A percentile compares a stretch with the other conserved stretches of the same genome.
Evolutionary conservation across 2,797 vertebrate genomes (phyloP).

Genomic region (Bothrops alternatus): DNA sequence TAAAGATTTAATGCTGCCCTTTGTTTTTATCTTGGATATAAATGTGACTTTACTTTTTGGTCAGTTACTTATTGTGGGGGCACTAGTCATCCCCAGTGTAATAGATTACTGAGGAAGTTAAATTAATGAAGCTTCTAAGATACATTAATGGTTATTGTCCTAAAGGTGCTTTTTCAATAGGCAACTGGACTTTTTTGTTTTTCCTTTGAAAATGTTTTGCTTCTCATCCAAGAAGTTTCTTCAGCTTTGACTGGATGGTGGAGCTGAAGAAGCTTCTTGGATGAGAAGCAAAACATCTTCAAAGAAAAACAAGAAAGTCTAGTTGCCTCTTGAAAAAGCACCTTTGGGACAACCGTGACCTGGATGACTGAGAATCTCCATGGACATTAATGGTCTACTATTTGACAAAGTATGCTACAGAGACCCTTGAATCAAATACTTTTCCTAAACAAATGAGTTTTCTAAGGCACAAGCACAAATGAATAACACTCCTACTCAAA

Average conservation of each 20-base stretch:
- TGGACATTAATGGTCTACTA: neutral
- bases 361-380: no score
- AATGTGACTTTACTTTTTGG: neutral
- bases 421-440: neutral
- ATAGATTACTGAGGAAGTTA: neutral
- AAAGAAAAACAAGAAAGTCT: no score
- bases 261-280: no score
- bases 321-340: no score
- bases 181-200: no score
- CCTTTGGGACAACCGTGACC: no score
- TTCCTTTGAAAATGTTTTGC: no score
- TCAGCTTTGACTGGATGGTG: no score
- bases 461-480: neutral
- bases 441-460: neutral
- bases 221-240: no score
- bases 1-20: neutral
- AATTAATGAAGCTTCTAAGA: neutral
- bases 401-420: neutral
- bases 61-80: neutral
- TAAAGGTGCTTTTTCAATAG: no score
- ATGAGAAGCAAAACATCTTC: no score
- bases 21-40: neutral
- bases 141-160: neutral
- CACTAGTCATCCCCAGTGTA: neutral
- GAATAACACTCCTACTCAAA: neutral